Conservation (phyloP, 2,888 invertebrate species). For the Elmis aenea region DNA sequence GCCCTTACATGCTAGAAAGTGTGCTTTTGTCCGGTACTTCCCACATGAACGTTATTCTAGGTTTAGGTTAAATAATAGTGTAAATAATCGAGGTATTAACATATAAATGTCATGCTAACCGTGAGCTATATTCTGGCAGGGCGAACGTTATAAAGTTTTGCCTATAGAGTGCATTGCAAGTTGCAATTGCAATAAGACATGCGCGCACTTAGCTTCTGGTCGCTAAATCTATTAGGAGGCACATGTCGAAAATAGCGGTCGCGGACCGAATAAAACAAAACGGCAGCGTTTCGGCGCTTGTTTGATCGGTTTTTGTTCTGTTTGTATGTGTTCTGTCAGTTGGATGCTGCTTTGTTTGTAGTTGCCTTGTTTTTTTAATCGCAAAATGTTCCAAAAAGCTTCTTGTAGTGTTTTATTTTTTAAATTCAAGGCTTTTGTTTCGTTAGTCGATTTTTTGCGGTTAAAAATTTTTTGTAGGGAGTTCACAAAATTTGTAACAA, state of each 20-base stretch:
- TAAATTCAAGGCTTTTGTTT: too few relatives aligned
- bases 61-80: constrained; percentile 30
- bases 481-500: too few relatives aligned
- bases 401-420: too few relatives aligned
- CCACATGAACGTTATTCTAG: constrained; percentile 28
- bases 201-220: constrained; percentile 21
- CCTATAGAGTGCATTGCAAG: constrained; percentile 52
- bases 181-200: constrained; percentile 38
- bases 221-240: constrained; percentile 24
- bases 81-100: constrained; percentile 40
- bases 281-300: not conserved
- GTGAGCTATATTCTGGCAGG: constrained; percentile 39
- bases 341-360: too few relatives aligned
- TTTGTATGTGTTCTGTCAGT: too few relatives aligned
- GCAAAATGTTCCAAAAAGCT: too few relatives aligned
- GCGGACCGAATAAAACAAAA: not conserved
- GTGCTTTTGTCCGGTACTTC: too few relatives aligned
- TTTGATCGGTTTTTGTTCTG: not conserved
- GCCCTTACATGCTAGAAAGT: too few relatives aligned
- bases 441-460: too few relatives aligned
- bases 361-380: too few relatives aligned
- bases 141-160: constrained; percentile 47
- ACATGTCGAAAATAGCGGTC: constrained; percentile 8
- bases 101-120: constrained; percentile 44
- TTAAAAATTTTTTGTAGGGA: too few relatives aligned